Base-by-base conservation (phyloP, 2,113 vertebrate species). In the Ciconia boyciana region DNA sequence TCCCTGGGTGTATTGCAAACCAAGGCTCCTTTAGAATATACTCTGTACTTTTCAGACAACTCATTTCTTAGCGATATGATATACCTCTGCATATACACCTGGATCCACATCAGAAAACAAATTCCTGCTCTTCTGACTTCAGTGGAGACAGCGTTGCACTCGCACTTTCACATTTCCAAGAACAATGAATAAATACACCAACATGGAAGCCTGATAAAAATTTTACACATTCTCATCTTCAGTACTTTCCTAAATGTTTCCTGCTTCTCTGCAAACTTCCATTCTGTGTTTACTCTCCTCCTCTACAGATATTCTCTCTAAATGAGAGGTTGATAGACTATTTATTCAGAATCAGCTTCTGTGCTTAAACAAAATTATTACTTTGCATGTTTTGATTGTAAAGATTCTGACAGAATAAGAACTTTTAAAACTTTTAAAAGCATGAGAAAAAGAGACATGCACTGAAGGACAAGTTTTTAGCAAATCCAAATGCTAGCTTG, bases 41-140 rank as follows among this genome's bases (percentile, higher is more conserved):
- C 31, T 41, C 15, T 22, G 7, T 36, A 12, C 3, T 87, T 87
- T 72, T 34, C 46, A 86, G 34, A 80, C 3, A 77, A 65, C 2
- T 7, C 2, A 22, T 62, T 91, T 61, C 34, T 51, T 32, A 76
- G 25, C 2, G 2, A 46, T 29, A n/a, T 13, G 52, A 43, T 32
- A 17, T 46, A 76, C 5, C 10, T 51, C 58, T 88, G 32, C 21
- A 36, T 20, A 22, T 14, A 32, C 20, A 78, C 44, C 62, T 65
- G n/a, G 25, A 70, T 46, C n/a, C 32, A n/a, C 0, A 0, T 19
- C 58, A 75, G 68, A 65, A 85, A 77, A 39, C 5, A 32, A 44
- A 24, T 19, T 57, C 6, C 24, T 58, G 20, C 13, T 74, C 7
- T 32, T 57, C 48, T 55, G 46, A 51, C 46, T 74, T 81, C 54